Evolutionary conservation across 1,140 invertebrate genomes (phyloP).

Genomic region (Teleogryllus occipitalis): DNA sequence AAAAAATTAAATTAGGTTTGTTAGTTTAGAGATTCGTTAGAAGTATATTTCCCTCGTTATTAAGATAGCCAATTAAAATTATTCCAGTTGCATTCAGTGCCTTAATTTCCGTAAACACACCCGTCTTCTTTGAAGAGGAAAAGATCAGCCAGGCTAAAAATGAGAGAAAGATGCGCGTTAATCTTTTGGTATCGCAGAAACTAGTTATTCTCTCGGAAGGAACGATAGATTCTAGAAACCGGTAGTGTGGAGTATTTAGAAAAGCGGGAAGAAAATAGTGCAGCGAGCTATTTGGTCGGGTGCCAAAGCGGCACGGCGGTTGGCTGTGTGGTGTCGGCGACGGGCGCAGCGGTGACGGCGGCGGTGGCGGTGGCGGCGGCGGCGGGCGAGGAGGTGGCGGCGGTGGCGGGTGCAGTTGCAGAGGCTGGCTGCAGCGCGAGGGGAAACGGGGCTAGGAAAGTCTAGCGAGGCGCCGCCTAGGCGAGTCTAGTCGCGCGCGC

Average conservation of each 20-base stretch:
- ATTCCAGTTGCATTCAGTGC: no score
- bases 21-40: no score
- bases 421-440: background rate
- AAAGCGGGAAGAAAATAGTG: slow-evolving; percentile 1
- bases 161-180: no score
- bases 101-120: no score
- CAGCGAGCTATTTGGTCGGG: background rate
- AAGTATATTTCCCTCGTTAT: no score
- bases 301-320: background rate
- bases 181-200: no score
- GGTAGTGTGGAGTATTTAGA: background rate
- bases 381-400: no score
- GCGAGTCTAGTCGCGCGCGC: background rate
- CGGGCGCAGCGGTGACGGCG: background rate
- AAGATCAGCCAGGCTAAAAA: no score
- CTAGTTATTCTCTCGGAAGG: no score
- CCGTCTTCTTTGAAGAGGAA: no score
- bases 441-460: background rate
- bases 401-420: background rate
- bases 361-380: background rate
- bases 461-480: background rate
- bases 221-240: background rate
- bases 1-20: no score
- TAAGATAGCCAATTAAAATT: no score
- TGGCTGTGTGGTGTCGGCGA: background rate